Base-by-base conservation (phyloP, 2,113 vertebrate species). In the Gallinago jamesoni region DNA sequence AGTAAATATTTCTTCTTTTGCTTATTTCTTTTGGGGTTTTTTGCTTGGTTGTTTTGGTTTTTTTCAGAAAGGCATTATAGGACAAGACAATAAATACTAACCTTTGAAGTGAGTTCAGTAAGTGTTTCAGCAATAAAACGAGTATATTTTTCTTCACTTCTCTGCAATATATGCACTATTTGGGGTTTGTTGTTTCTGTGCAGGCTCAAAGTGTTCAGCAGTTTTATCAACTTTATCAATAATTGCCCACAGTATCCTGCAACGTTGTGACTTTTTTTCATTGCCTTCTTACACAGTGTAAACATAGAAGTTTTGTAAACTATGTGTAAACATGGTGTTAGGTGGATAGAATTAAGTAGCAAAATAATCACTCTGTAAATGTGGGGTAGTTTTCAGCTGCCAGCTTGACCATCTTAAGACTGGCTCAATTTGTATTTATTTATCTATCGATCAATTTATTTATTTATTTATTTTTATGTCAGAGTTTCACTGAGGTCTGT, bases 161-260 rank as follows among this genome's bases (percentile, higher is more conserved):
- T 50, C 14, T 30, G 19, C n/a, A 59, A 18, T 16, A 33, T 6
- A 18, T 24, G 1, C 1, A 16, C 1, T 27, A 2, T n/a, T 27
- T 47, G 17, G 7, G 3, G 1, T 25, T 76, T 63, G 27, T 12
- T 37, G 7, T 5, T 12, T 55, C 19, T 56, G 3, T 60, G 7
- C 18, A 55, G 12, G 57, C 25, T 69, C 6, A n/a, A 52, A 68
- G 2, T 53, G 15, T 56, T 57, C 7, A 45, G 3, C 52, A 64
- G 3, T 2, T 57, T 75, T 20, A 31, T 47, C 56, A 23, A 64
- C 9, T 50, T 78, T 55, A 10, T 3, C 6, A 79, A 3, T 17
- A 74, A 70, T 24, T 70, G 7, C 14, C 8, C 11, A 27, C 3
- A 2, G 3, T 16, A 33, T 27, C 37, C 14, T 60, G 7, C 12